Base-by-base conservation (phyloP, 2,888 invertebrate genomes). In the Leptinotarsa tumamoca region DNA sequence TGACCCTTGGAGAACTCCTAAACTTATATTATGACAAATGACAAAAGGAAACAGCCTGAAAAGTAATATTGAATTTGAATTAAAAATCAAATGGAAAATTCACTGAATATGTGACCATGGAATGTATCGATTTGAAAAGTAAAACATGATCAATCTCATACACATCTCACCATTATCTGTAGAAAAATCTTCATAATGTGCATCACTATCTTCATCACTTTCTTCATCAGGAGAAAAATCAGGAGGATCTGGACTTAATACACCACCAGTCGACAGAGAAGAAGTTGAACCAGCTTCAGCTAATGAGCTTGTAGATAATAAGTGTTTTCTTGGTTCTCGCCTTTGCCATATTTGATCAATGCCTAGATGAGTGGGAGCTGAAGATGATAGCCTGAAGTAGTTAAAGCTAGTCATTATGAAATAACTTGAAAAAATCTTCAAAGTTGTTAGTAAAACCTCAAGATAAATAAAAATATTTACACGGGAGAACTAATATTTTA, bases 251-350 rank as follows among this genome's bases (percentile, higher is more conserved):
- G 96, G 96, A 87, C 96, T 96, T 21, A 96, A 90, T 33, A 96
- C 92, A 75, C 95, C 95, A 77, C 94, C 95, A 0, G 94, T 94
- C 78, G 95, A 95, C 23, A 96, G 87, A 7, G 95, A 96, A 43
- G 95, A 95, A 49, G 94, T 94, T 27, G 95, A 95, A 51, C 95
- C 95, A 61, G 95, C 96, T 87, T 96, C 96, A 33, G 94, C 95
- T 82, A 94, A 88, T 61, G 96, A 96, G 81, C 96, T 94, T 18
- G 96, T 96, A 10, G 95, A 96, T 70, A 96, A 88, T 78, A 96
- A 90, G 89, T 96, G 96, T 86, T 95, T 95, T 71, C 96, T 91
- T 4, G 96, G 96, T 87, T 97, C 96, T 78, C 96, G 90, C 54
- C 95, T 92, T 86, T 94, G 94, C 96, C 96, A 96, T 79, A 96